These are phyloP conservation scores for Lasioglossum lativentre DNA, from an alignment of 2,888 invertebrate species.

Conservation along the genomic window DNA sequence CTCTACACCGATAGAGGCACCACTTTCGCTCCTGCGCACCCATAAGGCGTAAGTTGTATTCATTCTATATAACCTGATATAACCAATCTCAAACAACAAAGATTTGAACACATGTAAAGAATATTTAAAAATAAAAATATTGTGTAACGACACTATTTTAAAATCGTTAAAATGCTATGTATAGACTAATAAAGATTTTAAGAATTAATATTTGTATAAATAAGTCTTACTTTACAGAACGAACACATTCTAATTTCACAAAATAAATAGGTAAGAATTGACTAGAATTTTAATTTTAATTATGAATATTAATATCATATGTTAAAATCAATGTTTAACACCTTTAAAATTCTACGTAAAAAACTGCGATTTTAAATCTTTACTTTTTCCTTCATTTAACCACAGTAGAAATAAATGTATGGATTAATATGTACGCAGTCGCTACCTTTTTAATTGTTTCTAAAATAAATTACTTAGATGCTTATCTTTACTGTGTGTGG, in stretches of 20 bases:
- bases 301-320: neutral
- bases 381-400: neutral
- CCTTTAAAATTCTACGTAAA: neutral
- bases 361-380: neutral
- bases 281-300: neutral
- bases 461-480: neutral
- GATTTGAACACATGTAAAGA: neutral
- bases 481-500: neutral
- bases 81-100: neutral
- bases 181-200: neutral
- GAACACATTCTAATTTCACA: neutral
- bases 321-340: neutral
- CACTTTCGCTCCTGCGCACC: too few relatives aligned
- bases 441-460: neutral
- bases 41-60: constrained; percentile 1
- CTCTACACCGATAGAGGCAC: too few relatives aligned
- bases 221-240: neutral
- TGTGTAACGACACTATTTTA: neutral
- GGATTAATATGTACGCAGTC: neutral
- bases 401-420: neutral
- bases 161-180: neutral
- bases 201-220: neutral
- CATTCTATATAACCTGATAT: neutral
- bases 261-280: neutral
- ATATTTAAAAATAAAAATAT: neutral